A percentile compares a stretch with the other conserved stretches of the same genome.
Conservation (phyloP, 2,797 vertebrate species). For the Falco naumanni region DNA sequence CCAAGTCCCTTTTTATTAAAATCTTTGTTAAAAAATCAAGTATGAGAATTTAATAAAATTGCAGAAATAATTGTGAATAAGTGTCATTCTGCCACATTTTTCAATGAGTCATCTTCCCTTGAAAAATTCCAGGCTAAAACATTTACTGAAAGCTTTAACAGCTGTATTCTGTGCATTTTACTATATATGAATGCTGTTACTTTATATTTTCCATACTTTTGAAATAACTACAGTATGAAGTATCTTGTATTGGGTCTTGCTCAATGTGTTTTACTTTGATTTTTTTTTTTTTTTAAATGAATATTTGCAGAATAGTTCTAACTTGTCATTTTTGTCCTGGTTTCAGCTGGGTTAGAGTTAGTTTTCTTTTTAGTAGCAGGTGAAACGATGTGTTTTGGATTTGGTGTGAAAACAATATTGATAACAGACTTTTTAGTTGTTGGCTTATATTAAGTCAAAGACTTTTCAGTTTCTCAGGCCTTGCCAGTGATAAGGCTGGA, state of each 20-base stretch:
- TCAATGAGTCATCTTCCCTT: background rate
- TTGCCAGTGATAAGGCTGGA: no score
- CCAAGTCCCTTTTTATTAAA: background rate
- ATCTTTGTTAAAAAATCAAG: background rate
- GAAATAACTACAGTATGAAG: background rate
- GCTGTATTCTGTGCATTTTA: background rate
- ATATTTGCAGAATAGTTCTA: background rate
- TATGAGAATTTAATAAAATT: background rate
- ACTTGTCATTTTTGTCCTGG: background rate
- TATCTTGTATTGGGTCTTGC: background rate
- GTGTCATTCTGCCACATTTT: background rate
- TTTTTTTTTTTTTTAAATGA: background rate
- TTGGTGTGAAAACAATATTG: no score
- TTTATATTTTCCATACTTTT: background rate
- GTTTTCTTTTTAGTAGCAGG: no score
- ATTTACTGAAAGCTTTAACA: background rate
- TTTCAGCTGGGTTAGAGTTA: no score
- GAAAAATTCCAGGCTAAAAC: background rate
- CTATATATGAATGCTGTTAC: background rate
- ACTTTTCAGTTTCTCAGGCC: no score
- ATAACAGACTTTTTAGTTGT: no score
- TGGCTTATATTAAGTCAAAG: no score
- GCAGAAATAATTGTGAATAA: background rate
- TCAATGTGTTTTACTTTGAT: background rate
- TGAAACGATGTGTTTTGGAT: no score